A percentile compares a stretch with the other conserved stretches of the same genome.
Conservation (phyloP, 2,113 vertebrate species). For the Andinoacara biseriatus region DNA sequence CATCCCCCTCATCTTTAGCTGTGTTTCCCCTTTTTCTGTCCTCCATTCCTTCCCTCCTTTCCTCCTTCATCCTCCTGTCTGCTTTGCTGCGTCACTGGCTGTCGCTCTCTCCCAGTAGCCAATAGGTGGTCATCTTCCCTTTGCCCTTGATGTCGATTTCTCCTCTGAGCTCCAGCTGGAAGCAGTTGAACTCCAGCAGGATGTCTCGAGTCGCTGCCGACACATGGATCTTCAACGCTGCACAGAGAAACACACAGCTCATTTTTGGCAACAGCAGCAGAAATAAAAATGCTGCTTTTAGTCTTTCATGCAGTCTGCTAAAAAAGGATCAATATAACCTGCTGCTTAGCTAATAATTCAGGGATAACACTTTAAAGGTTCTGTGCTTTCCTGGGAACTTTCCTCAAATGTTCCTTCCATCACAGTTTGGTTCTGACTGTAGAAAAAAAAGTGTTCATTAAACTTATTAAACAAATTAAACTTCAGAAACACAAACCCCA, state of each 20-base stretch:
- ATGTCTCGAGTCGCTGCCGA: constrained; percentile 85
- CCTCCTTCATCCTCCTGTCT: background rate
- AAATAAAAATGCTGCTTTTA: background rate
- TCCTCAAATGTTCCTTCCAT: no score
- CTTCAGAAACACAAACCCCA: no score
- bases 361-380: background rate
- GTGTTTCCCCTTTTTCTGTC: background rate
- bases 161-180: constrained; percentile 88
- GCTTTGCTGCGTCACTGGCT: constrained; percentile 40
- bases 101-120: constrained; percentile 85
- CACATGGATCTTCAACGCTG: constrained; percentile 92
- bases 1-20: background rate
- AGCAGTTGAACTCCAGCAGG: constrained; percentile 88
- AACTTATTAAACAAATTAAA: no score
- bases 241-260: background rate
- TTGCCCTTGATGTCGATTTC: constrained; percentile 93
- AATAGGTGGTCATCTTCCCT: constrained; percentile 90
- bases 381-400: background rate
- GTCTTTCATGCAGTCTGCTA: background rate
- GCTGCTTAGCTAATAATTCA: background rate
- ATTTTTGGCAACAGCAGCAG: background rate
- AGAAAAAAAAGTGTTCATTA: no score
- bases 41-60: background rate
- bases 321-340: background rate
- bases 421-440: no score